phyloP scores from a whole-genome alignment of 1,140 invertebrate species.

The Microplitis mediator region DNA sequence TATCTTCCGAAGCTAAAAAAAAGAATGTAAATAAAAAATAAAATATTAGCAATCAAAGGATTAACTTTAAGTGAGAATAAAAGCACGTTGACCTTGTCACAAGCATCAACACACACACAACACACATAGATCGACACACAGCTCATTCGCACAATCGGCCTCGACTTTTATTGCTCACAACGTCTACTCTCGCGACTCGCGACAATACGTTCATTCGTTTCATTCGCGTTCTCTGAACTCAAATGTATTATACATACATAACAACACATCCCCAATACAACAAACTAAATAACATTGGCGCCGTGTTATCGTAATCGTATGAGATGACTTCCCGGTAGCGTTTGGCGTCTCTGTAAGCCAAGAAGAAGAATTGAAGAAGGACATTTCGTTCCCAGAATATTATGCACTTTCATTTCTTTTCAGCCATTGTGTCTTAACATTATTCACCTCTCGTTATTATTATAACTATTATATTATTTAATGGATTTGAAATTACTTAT shows the following conservation, averaged over 20 bases:
- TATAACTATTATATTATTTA: too few relatives aligned
- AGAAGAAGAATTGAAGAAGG: conserved; percentile 5
- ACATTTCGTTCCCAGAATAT: conserved; percentile 6
- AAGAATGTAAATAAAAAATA: not conserved
- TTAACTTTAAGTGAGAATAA: not conserved
- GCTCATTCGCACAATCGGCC: not conserved
- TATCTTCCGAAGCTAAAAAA: too few relatives aligned
- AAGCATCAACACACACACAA: not conserved
- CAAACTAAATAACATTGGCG: not conserved
- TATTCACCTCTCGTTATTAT: not conserved
- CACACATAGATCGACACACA: not conserved
- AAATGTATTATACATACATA: not conserved
- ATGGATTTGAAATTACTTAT: too few relatives aligned
- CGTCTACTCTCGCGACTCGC: not conserved
- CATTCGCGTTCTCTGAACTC: not conserved
- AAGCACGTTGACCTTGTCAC: not conserved
- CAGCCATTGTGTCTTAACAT: not conserved
- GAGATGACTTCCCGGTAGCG: conserved; percentile 14
- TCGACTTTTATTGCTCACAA: not conserved
- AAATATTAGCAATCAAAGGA: not conserved
- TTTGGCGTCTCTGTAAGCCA: not conserved
- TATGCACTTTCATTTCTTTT: not conserved
- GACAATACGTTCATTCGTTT: too few relatives aligned
- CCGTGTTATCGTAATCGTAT: conserved; percentile 18
- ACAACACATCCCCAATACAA: not conserved